Base-by-base conservation (phyloP, 1,140 invertebrate species). In the Reticulitermes speratus region DNA sequence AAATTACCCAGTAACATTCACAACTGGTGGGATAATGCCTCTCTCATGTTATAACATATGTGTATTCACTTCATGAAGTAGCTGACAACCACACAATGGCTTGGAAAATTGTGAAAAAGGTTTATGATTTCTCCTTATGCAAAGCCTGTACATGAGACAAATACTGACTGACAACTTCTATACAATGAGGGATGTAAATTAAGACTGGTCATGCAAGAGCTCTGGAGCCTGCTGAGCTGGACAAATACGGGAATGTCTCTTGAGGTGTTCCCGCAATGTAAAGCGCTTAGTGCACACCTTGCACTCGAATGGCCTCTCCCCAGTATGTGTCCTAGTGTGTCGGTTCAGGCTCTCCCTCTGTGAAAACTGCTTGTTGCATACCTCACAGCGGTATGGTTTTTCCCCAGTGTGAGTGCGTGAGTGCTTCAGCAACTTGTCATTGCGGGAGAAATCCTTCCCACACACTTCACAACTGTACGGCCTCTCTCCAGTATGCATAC, bases 181-280 rank as follows among this genome's bases (percentile, higher is more conserved):
- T 7, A 48, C 16, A 16, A 48, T 48, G 48, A 48, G 48, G 48
- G 48, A 11, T 16, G 11, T 48, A 9, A 16, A 48, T 48, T 48
- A 48, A 48, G 48, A 48, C 16, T 48, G 48, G 48, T 16, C 16
- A 16, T 48, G 11, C 16, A 48, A 48, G 16, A 16, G 48, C 48
- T 48, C 48, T 12, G 48, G 48, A 16, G 48, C 16, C 16, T 48
- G 48, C 86, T 55, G 69, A 85, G 32, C 85, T 85, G 83, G 44
- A 59, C 59, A 84, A 59, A 69, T 65, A 7, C 59, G 21, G 59
- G 59, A 65, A 65, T 65, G 59, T n/a, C 59, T 65, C 59, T 65
- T 65, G 21, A 65, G 25, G 59, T 65, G 59, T 8, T 65, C 59
- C 25, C 59, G 59, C 21, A 65, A 19, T 25, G 59, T 65, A 7